A percentile compares a stretch with the other conserved stretches of the same genome.
Conservation (phyloP, 1,140 invertebrate genomes). For the Drosophila mayri region DNA sequence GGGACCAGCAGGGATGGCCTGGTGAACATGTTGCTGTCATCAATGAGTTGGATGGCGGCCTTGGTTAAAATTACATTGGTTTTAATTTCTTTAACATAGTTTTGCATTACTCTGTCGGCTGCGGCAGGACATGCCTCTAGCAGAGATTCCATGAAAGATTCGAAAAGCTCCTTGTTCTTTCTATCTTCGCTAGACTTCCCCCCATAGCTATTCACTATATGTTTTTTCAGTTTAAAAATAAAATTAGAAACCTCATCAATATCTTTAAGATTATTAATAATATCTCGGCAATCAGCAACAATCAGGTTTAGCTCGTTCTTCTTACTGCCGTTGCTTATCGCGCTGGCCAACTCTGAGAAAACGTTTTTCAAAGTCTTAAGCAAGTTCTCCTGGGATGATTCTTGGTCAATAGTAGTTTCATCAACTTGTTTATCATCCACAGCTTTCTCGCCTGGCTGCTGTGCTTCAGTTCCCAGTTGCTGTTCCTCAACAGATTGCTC, state of each 20-base stretch:
- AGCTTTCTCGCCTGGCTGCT: constrained; percentile 27
- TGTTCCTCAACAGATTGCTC: constrained; percentile 42
- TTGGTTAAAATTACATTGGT: constrained; percentile 61
- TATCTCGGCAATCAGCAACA: constrained; percentile 25
- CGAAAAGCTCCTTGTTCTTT: constrained; percentile 33
- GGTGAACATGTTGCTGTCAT: constrained; percentile 54
- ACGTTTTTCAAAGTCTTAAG: neutral
- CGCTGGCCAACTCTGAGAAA: neutral
- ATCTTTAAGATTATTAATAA: constrained; percentile 49
- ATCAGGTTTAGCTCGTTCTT: constrained; percentile 15
- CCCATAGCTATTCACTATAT: constrained; percentile 70
- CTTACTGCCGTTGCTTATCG: neutral
- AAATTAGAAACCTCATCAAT: constrained; percentile 49
- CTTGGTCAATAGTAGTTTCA: constrained; percentile 2
- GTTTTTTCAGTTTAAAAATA: constrained; percentile 65
- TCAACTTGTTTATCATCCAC: constrained; percentile 30
- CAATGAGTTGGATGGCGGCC: constrained; percentile 53
- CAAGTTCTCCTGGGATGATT: neutral
- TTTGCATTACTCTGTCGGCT: constrained; percentile 31
- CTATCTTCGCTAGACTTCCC: constrained; percentile 21
- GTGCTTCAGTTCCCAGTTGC: constrained; percentile 16
- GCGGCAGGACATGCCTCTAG: constrained; percentile 40
- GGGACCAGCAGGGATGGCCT: constrained; percentile 61
- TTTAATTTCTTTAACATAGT: constrained; percentile 53
- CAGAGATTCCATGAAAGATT: constrained; percentile 59